These are phyloP conservation scores for Octomys mimax DNA, from an alignment of 2,797 vertebrate genomes.

Conservation along the genomic window DNA sequence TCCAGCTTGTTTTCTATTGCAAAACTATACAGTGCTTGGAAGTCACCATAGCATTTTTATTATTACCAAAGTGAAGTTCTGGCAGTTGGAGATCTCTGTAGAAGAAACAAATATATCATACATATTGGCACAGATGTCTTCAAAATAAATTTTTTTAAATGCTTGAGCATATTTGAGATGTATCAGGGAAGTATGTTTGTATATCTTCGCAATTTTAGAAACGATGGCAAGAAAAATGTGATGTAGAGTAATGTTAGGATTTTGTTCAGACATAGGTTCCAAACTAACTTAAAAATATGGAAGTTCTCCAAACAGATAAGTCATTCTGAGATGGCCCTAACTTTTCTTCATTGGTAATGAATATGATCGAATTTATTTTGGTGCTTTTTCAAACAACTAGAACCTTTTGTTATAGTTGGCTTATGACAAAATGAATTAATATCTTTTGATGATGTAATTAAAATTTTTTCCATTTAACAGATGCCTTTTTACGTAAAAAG, in stretches of 20 bases:
- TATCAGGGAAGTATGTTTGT: constrained; percentile 64
- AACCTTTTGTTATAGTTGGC: background rate
- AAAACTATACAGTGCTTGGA: constrained; percentile 68
- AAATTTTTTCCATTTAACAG: background rate
- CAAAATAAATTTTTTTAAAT: constrained; percentile 72
- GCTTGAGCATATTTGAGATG: constrained; percentile 65
- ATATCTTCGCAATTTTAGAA: constrained; percentile 67
- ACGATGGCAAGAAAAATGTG: constrained; percentile 61
- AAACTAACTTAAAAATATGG: constrained; percentile 47
- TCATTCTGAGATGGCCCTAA: background rate
- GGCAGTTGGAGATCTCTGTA: constrained; percentile 25
- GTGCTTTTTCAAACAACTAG: background rate
- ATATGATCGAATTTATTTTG: constrained; percentile 20
- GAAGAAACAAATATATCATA: constrained; percentile 48
- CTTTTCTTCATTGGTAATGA: constrained; percentile 1
- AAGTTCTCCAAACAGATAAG: constrained; percentile 48
- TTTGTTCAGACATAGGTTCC: constrained; percentile 43
- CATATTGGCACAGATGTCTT: constrained; percentile 63
- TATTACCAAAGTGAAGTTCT: constrained; percentile 47
- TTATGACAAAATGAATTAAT: constrained; percentile 55
- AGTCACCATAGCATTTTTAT: constrained; percentile 31
- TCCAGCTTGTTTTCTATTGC: constrained; percentile 71
- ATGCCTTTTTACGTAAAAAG: constrained; percentile 44
- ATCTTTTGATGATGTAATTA: background rate
- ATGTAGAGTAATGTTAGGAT: constrained; percentile 59